phyloP scores from a whole-genome alignment of 2,113 vertebrate species.

The Turdus rufiventris region DNA sequence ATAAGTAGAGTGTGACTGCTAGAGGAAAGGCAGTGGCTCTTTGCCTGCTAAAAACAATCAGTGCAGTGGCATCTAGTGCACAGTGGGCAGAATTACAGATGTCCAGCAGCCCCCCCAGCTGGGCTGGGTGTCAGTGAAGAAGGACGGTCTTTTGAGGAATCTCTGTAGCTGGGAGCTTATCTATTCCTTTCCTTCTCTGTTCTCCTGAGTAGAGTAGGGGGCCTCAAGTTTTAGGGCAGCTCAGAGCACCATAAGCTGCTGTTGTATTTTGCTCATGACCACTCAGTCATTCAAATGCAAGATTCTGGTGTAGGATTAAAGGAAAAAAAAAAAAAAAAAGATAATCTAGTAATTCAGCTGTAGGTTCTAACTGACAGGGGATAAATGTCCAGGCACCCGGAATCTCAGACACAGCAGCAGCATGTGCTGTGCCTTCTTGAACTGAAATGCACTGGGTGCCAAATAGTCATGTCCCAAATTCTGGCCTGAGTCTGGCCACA shows the following conservation, averaged over 20 bases:
- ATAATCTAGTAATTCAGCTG: not conserved
- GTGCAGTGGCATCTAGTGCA: slow-evolving; percentile 25
- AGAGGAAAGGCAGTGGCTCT: not conserved
- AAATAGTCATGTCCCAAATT: fast-evolving
- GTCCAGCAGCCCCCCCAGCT: not conserved
- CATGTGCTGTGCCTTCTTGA: not conserved
- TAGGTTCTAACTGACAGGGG: not conserved
- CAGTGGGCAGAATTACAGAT: slow-evolving; percentile 5
- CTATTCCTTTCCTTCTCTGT: not conserved
- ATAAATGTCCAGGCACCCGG: not conserved
- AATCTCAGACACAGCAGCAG: not conserved
- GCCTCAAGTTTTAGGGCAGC: not conserved
- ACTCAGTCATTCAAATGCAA: not conserved
- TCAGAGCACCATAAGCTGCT: not conserved
- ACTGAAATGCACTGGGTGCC: not conserved
- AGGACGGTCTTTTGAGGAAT: not conserved
- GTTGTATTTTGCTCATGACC: not conserved
- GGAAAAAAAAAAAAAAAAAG: not conserved
- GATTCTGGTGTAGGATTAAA: not conserved
- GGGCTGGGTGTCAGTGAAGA: not conserved
- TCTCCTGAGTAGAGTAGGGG: not conserved
- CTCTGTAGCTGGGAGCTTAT: not conserved
- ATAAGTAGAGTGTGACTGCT: not conserved
- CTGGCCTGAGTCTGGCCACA: not conserved
- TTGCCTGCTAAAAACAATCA: not conserved